A percentile compares a stretch with the other conserved stretches of the same genome.
Conservation (phyloP, 2,113 vertebrate species). For the Butorides virescens region DNA sequence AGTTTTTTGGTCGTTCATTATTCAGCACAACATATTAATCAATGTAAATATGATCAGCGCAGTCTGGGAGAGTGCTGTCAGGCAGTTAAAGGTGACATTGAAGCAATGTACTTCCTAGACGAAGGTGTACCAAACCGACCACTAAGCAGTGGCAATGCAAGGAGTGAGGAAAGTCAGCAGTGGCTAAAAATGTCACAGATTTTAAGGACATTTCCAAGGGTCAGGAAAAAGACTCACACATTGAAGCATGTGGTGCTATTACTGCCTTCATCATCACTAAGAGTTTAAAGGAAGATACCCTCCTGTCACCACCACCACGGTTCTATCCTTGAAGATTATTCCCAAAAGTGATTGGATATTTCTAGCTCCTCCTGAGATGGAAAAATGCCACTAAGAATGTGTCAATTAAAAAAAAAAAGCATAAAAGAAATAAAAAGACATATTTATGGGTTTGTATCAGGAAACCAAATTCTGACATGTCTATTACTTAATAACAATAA, state of each 20-base stretch:
- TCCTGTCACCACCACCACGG: not conserved
- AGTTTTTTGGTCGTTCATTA: conserved; percentile 28
- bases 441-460: not conserved
- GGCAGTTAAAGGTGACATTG: conserved; percentile 34
- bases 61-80: not conserved
- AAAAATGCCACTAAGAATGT: not conserved
- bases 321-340: not conserved
- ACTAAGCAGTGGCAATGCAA: not conserved
- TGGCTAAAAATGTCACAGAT: not conserved
- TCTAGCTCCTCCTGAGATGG: not conserved
- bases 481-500: not conserved
- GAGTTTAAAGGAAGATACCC: not conserved
- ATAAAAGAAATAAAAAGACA: not conserved
- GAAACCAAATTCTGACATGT: not conserved
- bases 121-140: not conserved
- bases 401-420: not conserved
- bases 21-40: conserved; percentile 53
- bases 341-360: not conserved
- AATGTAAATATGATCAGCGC: conserved; percentile 47
- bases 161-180: not conserved
- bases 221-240: not conserved
- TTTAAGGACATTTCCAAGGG: not conserved
- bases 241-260: not conserved
- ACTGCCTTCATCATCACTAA: not conserved
- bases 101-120: not conserved